A percentile compares a stretch with the other conserved stretches of the same genome.
phyloP scores from a whole-genome alignment of 1,140 invertebrate genomes.

The Pseudachorutes palmiensis region DNA sequence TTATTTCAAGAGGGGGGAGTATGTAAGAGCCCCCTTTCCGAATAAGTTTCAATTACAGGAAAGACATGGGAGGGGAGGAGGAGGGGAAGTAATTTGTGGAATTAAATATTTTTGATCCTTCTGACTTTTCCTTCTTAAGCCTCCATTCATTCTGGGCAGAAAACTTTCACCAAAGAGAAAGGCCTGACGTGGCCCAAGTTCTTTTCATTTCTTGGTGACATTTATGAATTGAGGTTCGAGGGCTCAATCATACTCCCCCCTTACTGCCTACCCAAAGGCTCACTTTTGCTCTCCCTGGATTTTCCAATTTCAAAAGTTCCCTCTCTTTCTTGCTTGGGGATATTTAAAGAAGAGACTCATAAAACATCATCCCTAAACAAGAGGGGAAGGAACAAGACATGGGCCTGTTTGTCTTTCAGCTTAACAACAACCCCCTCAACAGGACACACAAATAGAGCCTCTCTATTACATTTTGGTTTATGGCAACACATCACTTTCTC shows the following conservation, averaged over 20 bases:
- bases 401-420: conserved; percentile 7
- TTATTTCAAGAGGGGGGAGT: neutral
- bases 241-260: conserved; percentile 7
- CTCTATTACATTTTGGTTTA: too few species aligned
- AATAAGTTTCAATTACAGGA: conserved; percentile 3
- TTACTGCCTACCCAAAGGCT: neutral
- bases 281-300: neutral
- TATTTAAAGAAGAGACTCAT: conserved; percentile 10
- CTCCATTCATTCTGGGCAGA: neutral
- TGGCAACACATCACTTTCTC: neutral
- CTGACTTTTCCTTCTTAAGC: neutral
- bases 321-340: neutral
- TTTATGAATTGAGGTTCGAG: conserved; percentile 9
- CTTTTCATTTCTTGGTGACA: neutral
- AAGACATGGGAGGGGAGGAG: neutral
- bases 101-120: conserved; percentile 12
- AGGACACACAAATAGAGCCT: neutral
- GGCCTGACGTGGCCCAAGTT: neutral
- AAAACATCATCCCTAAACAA: neutral
- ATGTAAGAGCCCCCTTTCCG: too few species aligned
- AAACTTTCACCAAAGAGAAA: neutral
- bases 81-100: conserved; percentile 9
- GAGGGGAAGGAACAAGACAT: neutral
- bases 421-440: conserved; percentile 2
- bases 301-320: conserved; percentile 9